These are phyloP conservation scores for Brenthis hecate DNA, from an alignment of 2,888 invertebrate species.

Conservation along the genomic window DNA sequence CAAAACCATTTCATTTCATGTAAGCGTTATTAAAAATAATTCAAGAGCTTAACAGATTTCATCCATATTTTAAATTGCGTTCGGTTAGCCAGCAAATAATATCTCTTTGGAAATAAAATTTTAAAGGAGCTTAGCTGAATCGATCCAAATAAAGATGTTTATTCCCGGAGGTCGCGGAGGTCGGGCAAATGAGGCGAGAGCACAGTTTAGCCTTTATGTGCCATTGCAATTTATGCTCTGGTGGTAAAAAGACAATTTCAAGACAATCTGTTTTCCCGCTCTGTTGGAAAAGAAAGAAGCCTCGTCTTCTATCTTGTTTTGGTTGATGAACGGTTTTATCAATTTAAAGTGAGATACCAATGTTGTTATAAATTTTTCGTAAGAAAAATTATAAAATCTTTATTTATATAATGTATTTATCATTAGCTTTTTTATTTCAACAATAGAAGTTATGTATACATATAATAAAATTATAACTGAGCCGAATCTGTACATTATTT, in stretches of 20 bases:
- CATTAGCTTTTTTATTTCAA: too few species aligned
- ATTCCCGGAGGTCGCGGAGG: slow-evolving; percentile 31
- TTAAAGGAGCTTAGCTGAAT: slow-evolving; percentile 17
- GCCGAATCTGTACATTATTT: too few species aligned
- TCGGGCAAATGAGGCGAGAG: slow-evolving; percentile 34
- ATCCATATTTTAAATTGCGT: slow-evolving; percentile 16
- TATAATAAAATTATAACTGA: too few species aligned
- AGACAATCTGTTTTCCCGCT: slow-evolving; percentile 33
- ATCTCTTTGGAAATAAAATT: slow-evolving; percentile 16
- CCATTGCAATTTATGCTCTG: slow-evolving; percentile 36
- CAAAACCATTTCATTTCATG: slow-evolving; percentile 12
- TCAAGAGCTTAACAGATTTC: slow-evolving; percentile 10
- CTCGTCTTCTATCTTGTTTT: slow-evolving; percentile 2
- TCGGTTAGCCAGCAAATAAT: background rate
- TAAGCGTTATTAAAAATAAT: slow-evolving; percentile 18
- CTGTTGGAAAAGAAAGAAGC: slow-evolving; percentile 18
- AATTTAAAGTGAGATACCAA: background rate
- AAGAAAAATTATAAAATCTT: background rate
- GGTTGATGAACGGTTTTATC: slow-evolving; percentile 5
- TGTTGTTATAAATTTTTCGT: background rate
- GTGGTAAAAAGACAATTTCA: slow-evolving; percentile 32
- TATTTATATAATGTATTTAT: too few species aligned
- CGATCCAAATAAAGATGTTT: slow-evolving; percentile 29
- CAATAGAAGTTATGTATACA: too few species aligned
- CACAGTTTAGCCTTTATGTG: slow-evolving; percentile 36